Base-by-base conservation (phyloP, 2,888 invertebrate species). In the Xanthia togata region DNA sequence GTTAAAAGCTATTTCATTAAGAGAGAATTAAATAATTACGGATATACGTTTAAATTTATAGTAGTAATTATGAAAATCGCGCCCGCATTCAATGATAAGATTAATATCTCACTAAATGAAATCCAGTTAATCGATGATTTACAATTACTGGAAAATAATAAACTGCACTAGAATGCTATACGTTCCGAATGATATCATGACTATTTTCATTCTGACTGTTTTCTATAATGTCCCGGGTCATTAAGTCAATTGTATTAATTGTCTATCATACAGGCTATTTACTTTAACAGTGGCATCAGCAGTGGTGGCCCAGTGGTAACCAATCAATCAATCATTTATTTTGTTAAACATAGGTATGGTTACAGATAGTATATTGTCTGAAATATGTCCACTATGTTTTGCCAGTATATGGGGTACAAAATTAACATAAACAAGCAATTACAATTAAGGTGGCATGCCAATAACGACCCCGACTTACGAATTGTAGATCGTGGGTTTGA, bases 51-150 rank as follows among this genome's bases (percentile, higher is more conserved):
- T 41, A 71, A 60, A 69, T 59, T 20, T 55, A 78, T 67, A 83
- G 67, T 68, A 60, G 73, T 82, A 53, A 80, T 79, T 79, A 64
- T 76, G 86, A 86, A 84, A 85, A 84, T 85, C 70, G 75, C 78
- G 41, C 57, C 44, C 31, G 71, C 83, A 73, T 78, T 85, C 41
- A 73, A 74, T 78, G 78, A 70, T 78, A 72, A 85, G 86, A 83
- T 31, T 83, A 74, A 70, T 83, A 83, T 85, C 86, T 85, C 14
- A 63, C 59, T 78, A 73, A 82, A 83, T 85, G 44, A 85, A 85
- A 82, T 85, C 64, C 86, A 85, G 85, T 79, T 83, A 83, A 78
- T 85, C 74, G 74, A 86, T 86, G 79, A 83, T 85, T 83, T 83
- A 83, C 70, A 78, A 73, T 63, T 67, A 50, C 72, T 82, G 38